Evolutionary conservation across 1,140 invertebrate genomes (phyloP).

Genomic region (Zaprionus taronus): DNA sequence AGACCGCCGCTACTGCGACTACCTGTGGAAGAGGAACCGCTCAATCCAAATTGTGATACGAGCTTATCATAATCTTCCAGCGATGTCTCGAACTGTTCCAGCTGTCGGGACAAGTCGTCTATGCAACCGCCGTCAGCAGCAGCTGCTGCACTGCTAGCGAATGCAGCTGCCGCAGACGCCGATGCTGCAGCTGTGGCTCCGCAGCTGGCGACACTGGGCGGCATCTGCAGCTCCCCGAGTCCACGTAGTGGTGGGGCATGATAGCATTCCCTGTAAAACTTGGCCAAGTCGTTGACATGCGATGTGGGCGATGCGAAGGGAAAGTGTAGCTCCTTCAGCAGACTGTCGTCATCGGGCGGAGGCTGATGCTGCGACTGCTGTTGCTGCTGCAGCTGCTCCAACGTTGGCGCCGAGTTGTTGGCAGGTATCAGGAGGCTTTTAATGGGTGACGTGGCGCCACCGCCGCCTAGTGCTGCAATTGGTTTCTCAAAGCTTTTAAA

Average conservation of each 20-base stretch:
- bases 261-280: slow-evolving; percentile 92
- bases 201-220: slow-evolving; percentile 41
- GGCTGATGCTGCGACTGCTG: slow-evolving; percentile 13
- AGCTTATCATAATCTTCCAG: slow-evolving; percentile 90
- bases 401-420: slow-evolving; percentile 61
- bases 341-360: slow-evolving; percentile 69
- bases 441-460: slow-evolving; percentile 63
- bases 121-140: slow-evolving; percentile 85
- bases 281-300: slow-evolving; percentile 88
- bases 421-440: slow-evolving; percentile 77
- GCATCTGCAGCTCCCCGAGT: slow-evolving; percentile 86
- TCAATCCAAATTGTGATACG: slow-evolving; percentile 87
- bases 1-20: slow-evolving; percentile 78
- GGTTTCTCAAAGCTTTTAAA: slow-evolving; percentile 80
- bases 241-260: slow-evolving; percentile 89
- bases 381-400: slow-evolving; percentile 43
- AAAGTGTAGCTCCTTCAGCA: slow-evolving; percentile 84
- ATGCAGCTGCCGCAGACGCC: slow-evolving; percentile 32
- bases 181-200: slow-evolving; percentile 84
- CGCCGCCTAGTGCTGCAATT: slow-evolving; percentile 16
- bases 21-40: slow-evolving; percentile 75
- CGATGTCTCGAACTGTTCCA: slow-evolving; percentile 90
- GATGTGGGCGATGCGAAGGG: slow-evolving; percentile 86
- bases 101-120: slow-evolving; percentile 89
- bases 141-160: slow-evolving; percentile 38